Base-by-base conservation (phyloP, 2,113 vertebrate genomes). In the Tamias sibiricus region DNA sequence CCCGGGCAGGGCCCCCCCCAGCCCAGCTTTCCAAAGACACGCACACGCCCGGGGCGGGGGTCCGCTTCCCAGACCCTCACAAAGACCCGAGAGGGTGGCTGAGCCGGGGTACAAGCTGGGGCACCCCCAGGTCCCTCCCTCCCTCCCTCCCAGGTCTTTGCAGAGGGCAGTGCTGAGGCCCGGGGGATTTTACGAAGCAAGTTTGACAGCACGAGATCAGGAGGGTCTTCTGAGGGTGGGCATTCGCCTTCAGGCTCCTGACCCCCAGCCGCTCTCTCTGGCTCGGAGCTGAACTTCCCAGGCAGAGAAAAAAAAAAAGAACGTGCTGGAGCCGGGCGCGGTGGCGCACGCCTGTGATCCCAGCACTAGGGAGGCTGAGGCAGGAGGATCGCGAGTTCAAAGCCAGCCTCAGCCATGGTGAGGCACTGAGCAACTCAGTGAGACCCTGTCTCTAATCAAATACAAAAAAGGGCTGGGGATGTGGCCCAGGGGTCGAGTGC, bases 81-180 rank as follows among this genome's bases (percentile, higher is more conserved):
- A 20, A 30, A 30, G 40, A 37, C 20, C 54, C 30, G 0, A 40
- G 75, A 62, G 4, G 8, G 30, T 0, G 19, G 32, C 91, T 26
- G 3, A 52, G 35, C 40, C 40, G 68, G 40, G 24, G 35, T 13
- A 12, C 59, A 42, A 10, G 6, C 62, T 14, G 5, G 28, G 32
- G 3, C 1, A 19, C 49, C 26, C 44, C 37, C 16, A 0, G 14
- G n/a, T n/a, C n/a, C n/a, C n/a, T n/a, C n/a, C n/a, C n/a, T n/a
- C n/a, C n/a, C 52, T 72, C 86, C 57, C 47, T 91, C 47, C 42
- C 30, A 37, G 40, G 12, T 13, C 42, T 57, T 16, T 13, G 8
- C 12, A 42, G 42, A 9, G 28, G 9, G 42, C 26, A 54, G 9
- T 22, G 30, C 22, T 13, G 37, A 17, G 10, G 11, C 8, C 19